These are phyloP conservation scores for Meles meles DNA, from an alignment of 2,113 vertebrate species.

Conservation along the genomic window DNA sequence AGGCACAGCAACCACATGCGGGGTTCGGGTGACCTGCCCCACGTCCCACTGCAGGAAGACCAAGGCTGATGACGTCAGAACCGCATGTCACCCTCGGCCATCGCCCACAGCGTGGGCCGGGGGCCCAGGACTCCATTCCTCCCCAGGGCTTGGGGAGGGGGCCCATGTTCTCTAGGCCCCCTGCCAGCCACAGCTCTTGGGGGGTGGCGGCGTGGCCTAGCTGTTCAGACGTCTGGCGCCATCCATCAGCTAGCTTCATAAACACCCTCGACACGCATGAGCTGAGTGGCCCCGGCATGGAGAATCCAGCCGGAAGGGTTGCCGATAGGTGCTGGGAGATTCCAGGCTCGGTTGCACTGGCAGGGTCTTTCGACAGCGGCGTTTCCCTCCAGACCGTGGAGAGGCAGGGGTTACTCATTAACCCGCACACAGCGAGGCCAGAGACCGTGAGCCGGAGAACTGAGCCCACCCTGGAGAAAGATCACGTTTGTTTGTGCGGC, in stretches of 20 bases:
- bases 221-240: not conserved
- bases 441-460: not conserved
- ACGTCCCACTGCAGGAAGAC: not conserved
- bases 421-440: not conserved
- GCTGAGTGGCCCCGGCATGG: not conserved
- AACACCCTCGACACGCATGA: not conserved
- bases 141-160: rapidly evolving
- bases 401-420: not conserved
- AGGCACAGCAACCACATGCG: not conserved
- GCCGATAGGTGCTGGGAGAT: not conserved
- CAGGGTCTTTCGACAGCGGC: constrained; percentile 23
- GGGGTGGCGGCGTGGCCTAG: rapidly evolving
- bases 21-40: not conserved
- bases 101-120: not conserved
- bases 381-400: not conserved
- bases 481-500: not conserved
- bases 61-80: not conserved
- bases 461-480: not conserved
- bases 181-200: not conserved
- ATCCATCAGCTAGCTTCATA: not conserved
- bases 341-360: not conserved
- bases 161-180: not conserved
- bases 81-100: not conserved
- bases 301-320: not conserved
- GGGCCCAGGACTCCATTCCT: not conserved